These are phyloP conservation scores for Cinclus mexicanus DNA, from an alignment of 2,113 vertebrate genomes.

Conservation along the genomic window DNA sequence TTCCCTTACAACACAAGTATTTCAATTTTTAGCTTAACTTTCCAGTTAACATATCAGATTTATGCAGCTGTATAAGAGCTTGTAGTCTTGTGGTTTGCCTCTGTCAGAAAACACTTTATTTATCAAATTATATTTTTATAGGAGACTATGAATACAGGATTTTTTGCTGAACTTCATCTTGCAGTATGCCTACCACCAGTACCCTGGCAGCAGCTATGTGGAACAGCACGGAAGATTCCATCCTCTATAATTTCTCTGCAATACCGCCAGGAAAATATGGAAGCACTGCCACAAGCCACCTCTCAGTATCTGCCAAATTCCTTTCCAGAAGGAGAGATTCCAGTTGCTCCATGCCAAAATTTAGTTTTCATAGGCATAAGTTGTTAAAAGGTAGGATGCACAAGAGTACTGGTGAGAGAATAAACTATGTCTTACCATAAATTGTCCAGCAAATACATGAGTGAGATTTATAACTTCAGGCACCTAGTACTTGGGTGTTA, in stretches of 20 bases:
- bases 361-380: not conserved
- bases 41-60: not conserved
- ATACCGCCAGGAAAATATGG: conserved; percentile 37
- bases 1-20: not conserved
- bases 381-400: not conserved
- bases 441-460: not conserved
- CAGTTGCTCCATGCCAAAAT: not conserved
- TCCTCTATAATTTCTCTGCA: conserved; percentile 14
- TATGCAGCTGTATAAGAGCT: not conserved
- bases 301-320: conserved; percentile 29
- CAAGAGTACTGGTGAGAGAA: not conserved
- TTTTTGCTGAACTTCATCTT: not conserved
- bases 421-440: not conserved
- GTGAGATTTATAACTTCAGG: not conserved
- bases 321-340: conserved; percentile 29
- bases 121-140: not conserved
- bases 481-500: not conserved
- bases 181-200: not conserved
- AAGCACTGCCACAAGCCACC: conserved; percentile 21
- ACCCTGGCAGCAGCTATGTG: not conserved
- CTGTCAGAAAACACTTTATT: not conserved
- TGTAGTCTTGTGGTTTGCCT: not conserved
- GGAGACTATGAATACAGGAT: not conserved
- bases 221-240: conserved; percentile 41
- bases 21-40: not conserved